A percentile compares a stretch with the other conserved stretches of the same genome.
Evolutionary conservation across 1,140 invertebrate species (phyloP).

Genomic region (Bombus confusus): DNA sequence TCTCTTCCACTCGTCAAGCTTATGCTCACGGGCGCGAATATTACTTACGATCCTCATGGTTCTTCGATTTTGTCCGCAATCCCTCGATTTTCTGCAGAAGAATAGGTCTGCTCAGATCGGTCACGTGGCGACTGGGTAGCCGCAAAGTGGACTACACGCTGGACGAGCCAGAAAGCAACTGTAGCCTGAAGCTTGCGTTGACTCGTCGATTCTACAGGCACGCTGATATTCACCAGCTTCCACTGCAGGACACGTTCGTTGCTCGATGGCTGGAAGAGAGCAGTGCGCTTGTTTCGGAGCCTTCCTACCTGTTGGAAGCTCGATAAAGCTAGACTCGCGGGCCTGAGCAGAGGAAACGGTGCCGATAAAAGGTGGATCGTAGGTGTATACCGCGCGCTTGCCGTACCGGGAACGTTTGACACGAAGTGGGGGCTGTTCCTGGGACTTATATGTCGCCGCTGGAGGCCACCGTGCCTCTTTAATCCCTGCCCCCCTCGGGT

Average conservation of each 20-base stretch:
- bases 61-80: background rate
- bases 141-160: constrained; percentile 9
- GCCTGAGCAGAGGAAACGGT: background rate
- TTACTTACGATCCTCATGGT: constrained; percentile 69
- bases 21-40: background rate
- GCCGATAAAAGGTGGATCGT: constrained; percentile 49
- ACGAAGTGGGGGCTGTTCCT: constrained; percentile 71
- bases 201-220: constrained; percentile 19
- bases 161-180: constrained; percentile 45
- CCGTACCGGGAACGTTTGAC: constrained; percentile 72
- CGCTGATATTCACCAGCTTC: constrained; percentile 4
- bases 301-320: background rate
- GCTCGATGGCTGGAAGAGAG: background rate
- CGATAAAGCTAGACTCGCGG: background rate
- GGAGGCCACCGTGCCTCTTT: constrained; percentile 69
- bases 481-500: constrained; percentile 31
- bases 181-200: background rate
- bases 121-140: constrained; percentile 7
- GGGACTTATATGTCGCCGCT: constrained; percentile 75
- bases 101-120: background rate
- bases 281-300: background rate
- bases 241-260: background rate
- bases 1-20: background rate
- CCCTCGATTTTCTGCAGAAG: background rate
- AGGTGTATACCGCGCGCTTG: constrained; percentile 55